Conservation (phyloP, 2,888 invertebrate species). For the Amphipyra tragopoginis region DNA sequence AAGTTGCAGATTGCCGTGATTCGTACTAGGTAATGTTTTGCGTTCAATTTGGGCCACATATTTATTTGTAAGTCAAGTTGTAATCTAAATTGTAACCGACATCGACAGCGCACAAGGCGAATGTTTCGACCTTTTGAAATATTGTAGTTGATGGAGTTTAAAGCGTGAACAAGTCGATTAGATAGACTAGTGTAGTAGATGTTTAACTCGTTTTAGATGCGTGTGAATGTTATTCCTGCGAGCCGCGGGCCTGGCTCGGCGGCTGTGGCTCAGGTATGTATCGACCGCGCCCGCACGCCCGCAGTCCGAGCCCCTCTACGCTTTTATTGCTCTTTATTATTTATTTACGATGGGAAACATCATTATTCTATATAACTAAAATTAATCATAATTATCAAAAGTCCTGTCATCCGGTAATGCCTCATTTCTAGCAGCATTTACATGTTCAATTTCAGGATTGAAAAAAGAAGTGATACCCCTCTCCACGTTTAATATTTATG, state of each 20-base stretch:
- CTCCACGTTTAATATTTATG: constrained; percentile 9
- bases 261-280: constrained; percentile 72
- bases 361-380: constrained; percentile 46
- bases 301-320: constrained; percentile 56
- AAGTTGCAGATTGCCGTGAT: constrained; percentile 56
- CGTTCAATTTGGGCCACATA: constrained; percentile 47
- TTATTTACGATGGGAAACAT: constrained; percentile 62
- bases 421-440: background rate
- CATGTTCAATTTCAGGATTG: constrained; percentile 1
- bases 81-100: constrained; percentile 54
- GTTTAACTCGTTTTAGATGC: constrained; percentile 63
- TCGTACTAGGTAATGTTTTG: constrained; percentile 52
- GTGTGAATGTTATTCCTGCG: constrained; percentile 64
- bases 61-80: constrained; percentile 47
- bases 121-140: constrained; percentile 51
- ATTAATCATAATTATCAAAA: constrained; percentile 35
- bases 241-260: constrained; percentile 26
- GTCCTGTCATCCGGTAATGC: constrained; percentile 3
- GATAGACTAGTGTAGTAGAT: constrained; percentile 58
- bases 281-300: constrained; percentile 82
- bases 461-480: background rate
- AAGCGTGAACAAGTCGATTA: constrained; percentile 65
- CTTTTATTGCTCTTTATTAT: constrained; percentile 64
- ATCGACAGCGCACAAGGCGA: constrained; percentile 30
- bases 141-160: constrained; percentile 54